Conservation (phyloP, 92 coral and sea anemone species). For the Actinostola sp. region DNA sequence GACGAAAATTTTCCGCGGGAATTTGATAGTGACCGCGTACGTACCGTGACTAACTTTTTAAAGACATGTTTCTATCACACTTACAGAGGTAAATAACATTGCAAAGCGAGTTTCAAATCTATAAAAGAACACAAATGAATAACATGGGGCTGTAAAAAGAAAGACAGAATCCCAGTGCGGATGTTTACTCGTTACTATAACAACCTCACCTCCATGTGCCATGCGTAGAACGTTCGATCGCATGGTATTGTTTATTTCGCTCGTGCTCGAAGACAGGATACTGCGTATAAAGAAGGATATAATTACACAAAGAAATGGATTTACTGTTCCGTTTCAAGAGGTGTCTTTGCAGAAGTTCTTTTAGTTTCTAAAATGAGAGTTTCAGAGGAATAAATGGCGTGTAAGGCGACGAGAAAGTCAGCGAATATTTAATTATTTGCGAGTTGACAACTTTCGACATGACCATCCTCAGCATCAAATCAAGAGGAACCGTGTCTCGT, state of each 20-base stretch:
- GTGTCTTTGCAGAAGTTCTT: background rate
- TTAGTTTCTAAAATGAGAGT: background rate
- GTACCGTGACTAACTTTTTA: too few species aligned
- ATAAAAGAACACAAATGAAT: background rate
- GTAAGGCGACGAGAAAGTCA: background rate
- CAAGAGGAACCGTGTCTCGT: background rate
- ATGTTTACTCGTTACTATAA: slow-evolving; percentile 28
- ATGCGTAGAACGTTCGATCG: slow-evolving; percentile 25
- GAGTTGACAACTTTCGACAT: background rate
- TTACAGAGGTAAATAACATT: background rate
- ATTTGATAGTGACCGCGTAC: too few species aligned
- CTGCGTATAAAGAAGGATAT: background rate
- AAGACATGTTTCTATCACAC: too few species aligned
- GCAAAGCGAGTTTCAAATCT: too few species aligned
- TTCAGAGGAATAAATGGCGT: background rate
- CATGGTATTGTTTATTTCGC: background rate
- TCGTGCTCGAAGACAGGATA: background rate
- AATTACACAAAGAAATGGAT: slow-evolving; percentile 2
- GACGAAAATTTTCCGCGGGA: too few species aligned
- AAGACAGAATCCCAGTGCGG: background rate
- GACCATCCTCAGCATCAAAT: background rate
- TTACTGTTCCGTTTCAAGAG: background rate
- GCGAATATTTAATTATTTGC: background rate
- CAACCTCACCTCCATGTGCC: slow-evolving; percentile 8
- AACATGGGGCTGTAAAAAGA: background rate